Base-by-base conservation (phyloP, 2,797 vertebrate species). In the Epinephelus malabaricus region DNA sequence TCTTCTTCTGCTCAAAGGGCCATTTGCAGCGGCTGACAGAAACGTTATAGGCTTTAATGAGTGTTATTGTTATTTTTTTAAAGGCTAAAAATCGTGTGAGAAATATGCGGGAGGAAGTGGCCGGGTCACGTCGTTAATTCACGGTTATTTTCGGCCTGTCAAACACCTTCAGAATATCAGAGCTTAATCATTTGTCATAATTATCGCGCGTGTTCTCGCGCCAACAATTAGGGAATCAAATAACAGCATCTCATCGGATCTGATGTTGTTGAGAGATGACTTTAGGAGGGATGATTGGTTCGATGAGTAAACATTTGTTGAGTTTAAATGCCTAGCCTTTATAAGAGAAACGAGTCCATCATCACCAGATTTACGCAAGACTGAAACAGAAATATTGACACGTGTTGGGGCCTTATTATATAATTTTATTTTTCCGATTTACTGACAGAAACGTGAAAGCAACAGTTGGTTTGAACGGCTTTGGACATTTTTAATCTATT, bases 101-200 rank as follows among this genome's bases (percentile, higher is more conserved):
- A 65, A 86, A 70, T 76, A 38, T 65, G 82, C 56, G 67, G 51
- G 71, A 77, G 87, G 88, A 92, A 83, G 89, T 82, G 72, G 50
- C 19, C 71, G n/a, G 87, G 77, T 89, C 86, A 84, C 75, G 60
- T 70, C 87, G 87, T 89, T 92, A 87, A 90, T 89, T 86, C 84
- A 40, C 79, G 85, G 53, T 83, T 84, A 82, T 92, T 92, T 84
- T 88, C 76, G 78, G 79, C 77, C 80, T 92, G 93, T 93, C 93
- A 93, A 89, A 89, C 92, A 78, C 81, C 79, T 74, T 91, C 83
- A 83, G 50, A 81, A 62, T 21, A 58, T 56, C 83, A 62, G 90
- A 77, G 87, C 64, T 49, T 25, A 69, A 81, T 85, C 83, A 89
- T 93, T 91, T 89, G 93, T 93, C 90, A 90, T 87, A 86, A 93